Conservation (phyloP, 2,888 invertebrate species). For the Noctua janthina region DNA sequence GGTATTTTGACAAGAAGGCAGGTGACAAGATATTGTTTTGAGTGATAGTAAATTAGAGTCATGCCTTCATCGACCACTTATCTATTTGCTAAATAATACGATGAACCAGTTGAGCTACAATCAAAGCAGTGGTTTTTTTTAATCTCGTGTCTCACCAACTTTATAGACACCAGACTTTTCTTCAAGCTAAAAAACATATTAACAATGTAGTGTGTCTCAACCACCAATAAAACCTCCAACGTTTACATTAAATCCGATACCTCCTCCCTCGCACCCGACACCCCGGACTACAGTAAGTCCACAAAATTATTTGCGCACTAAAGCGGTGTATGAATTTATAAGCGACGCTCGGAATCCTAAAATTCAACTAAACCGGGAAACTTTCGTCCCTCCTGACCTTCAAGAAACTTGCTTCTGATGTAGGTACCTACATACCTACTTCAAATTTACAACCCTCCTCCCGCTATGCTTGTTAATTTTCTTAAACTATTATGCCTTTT, state of each 20-base stretch:
- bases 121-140: neutral
- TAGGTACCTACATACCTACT: constrained; percentile 42
- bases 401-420: constrained; percentile 56
- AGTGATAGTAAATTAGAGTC: neutral
- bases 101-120: neutral
- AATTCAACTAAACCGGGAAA: constrained; percentile 67
- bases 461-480: constrained; percentile 53
- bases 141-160: neutral
- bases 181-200: neutral
- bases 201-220: neutral
- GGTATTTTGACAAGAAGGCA: neutral
- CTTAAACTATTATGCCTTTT: constrained; percentile 45
- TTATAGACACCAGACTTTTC: neutral
- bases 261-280: neutral
- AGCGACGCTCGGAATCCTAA: constrained; percentile 63
- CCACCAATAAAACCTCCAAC: constrained; percentile 11
- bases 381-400: constrained; percentile 59
- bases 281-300: constrained; percentile 42
- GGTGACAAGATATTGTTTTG: neutral
- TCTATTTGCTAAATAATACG: neutral
- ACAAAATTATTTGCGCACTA: constrained; percentile 66
- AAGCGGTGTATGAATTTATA: constrained; percentile 66
- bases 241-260: constrained; percentile 26
- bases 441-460: constrained; percentile 48
- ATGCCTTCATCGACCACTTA: neutral